Evolutionary conservation across 2,797 vertebrate species (phyloP).

Genomic region (Xiphophorus birchmanni): DNA sequence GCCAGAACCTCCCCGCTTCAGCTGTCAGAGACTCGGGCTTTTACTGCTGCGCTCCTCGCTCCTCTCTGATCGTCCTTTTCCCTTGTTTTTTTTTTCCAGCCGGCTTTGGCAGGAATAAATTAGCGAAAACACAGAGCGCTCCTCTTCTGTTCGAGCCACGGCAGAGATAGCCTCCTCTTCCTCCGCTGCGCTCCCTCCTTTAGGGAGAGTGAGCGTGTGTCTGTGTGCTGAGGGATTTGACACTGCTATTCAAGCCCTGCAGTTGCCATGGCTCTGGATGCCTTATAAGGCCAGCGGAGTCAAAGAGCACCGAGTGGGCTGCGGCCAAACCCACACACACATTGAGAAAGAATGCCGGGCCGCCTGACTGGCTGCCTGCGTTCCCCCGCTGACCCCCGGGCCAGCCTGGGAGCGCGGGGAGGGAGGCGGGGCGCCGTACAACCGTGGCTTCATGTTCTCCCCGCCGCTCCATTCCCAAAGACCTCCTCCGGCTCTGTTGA

Average conservation of each 20-base stretch:
- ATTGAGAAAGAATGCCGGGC: slow-evolving; percentile 77
- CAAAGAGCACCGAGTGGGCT: slow-evolving; percentile 87
- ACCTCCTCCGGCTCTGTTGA: slow-evolving; percentile 75
- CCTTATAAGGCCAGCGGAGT: slow-evolving; percentile 92
- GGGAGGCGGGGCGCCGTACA: slow-evolving; percentile 39
- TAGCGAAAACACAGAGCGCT: slow-evolving; percentile 67
- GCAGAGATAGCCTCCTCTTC: slow-evolving; percentile 69
- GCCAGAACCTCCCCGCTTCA: slow-evolving; percentile 72
- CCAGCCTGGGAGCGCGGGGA: slow-evolving; percentile 60
- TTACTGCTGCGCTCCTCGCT: slow-evolving; percentile 69
- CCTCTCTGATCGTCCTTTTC: slow-evolving; percentile 43
- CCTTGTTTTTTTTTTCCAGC: slow-evolving; percentile 35
- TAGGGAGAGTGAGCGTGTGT: slow-evolving; percentile 79
- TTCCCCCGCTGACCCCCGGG: slow-evolving; percentile 76
- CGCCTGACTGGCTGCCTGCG: slow-evolving; percentile 65
- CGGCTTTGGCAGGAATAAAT: slow-evolving; percentile 72
- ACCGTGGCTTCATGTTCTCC: slow-evolving; percentile 58
- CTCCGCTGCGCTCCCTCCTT: slow-evolving; percentile 68
- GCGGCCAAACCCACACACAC: slow-evolving; percentile 60
- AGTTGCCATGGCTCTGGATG: slow-evolving; percentile 88
- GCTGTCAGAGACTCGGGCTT: slow-evolving; percentile 70
- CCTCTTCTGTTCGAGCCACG: slow-evolving; percentile 62
- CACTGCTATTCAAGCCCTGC: slow-evolving; percentile 89
- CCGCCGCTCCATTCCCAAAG: slow-evolving; percentile 66
- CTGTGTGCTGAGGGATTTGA: slow-evolving; percentile 88